Conservation (phyloP, 2,113 vertebrate genomes). For the Echinops telfairi region DNA sequence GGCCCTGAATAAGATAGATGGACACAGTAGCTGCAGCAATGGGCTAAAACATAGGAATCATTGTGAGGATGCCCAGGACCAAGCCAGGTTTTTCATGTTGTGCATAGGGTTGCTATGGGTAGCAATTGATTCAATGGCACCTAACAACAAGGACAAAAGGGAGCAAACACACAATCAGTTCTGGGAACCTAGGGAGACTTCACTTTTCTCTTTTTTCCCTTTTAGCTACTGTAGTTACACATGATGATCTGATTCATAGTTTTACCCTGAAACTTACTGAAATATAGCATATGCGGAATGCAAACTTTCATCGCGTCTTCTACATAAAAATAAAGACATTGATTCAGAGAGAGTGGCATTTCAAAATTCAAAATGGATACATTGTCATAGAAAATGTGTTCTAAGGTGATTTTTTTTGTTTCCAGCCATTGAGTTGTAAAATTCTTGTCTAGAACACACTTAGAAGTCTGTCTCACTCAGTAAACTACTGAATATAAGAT, state of each 20-base stretch:
- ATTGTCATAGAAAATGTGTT: background rate
- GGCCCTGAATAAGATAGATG: too few species aligned
- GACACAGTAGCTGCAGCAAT: too few species aligned
- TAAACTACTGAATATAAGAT: slow-evolving; percentile 30
- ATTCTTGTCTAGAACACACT: background rate
- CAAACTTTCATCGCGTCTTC: background rate
- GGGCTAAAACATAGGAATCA: too few species aligned
- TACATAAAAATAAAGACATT: slow-evolving; percentile 4
- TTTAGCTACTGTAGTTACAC: background rate
- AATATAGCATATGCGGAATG: background rate
- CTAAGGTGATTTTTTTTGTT: background rate
- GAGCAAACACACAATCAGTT: background rate
- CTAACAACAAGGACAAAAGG: background rate
- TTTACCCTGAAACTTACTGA: background rate
- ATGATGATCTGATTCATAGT: slow-evolving; percentile 25
- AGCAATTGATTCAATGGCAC: background rate
- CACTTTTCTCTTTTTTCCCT: background rate
- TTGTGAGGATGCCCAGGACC: too few species aligned
- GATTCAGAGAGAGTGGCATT: background rate
- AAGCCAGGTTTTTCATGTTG: too few species aligned
- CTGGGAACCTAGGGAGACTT: background rate
- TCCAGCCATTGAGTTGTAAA: background rate
- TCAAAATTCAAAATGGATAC: slow-evolving; percentile 42
- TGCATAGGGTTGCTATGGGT: too few species aligned
- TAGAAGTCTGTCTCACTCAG: background rate